These are phyloP conservation scores for Parasteatoda lunata DNA, from an alignment of 2,888 invertebrate species.

Conservation along the genomic window DNA sequence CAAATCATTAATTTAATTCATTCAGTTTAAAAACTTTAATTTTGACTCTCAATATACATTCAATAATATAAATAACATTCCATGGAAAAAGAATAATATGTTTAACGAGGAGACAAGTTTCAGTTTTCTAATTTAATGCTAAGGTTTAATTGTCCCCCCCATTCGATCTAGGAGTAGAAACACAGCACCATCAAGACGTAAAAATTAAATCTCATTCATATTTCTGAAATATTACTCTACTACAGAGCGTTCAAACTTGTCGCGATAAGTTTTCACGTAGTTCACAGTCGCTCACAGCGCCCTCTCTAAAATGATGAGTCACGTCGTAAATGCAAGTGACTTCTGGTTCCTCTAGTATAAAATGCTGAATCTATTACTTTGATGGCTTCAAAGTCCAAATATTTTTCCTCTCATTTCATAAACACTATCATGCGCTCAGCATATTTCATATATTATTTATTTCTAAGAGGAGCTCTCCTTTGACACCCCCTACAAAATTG, in stretches of 20 bases:
- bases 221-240: constrained; percentile 33
- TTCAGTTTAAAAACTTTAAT: too few species aligned
- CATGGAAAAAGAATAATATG: too few species aligned
- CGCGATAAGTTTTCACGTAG: neutral
- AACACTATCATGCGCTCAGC: constrained; percentile 7
- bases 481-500: constrained; percentile 57
- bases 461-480: constrained; percentile 16
- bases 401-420: neutral
- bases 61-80: too few species aligned
- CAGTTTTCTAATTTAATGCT: too few species aligned
- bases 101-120: too few species aligned
- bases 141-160: neutral
- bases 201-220: constrained; percentile 56
- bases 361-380: constrained; percentile 66
- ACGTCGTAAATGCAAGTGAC: constrained; percentile 10
- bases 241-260: constrained; percentile 22
- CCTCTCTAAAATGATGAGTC: neutral
- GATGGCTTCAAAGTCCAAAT: constrained; percentile 55
- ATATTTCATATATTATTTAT: neutral
- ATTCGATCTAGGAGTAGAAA: constrained; percentile 32
- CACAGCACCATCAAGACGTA: constrained; percentile 63
- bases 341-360: constrained; percentile 51
- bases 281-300: neutral
- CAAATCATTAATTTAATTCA: too few species aligned
- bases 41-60: too few species aligned